Evolutionary conservation across 2,888 invertebrate genomes (phyloP), one percentile per base, ranked within the genome.

Genomic region (Anodontia alba): DNA sequence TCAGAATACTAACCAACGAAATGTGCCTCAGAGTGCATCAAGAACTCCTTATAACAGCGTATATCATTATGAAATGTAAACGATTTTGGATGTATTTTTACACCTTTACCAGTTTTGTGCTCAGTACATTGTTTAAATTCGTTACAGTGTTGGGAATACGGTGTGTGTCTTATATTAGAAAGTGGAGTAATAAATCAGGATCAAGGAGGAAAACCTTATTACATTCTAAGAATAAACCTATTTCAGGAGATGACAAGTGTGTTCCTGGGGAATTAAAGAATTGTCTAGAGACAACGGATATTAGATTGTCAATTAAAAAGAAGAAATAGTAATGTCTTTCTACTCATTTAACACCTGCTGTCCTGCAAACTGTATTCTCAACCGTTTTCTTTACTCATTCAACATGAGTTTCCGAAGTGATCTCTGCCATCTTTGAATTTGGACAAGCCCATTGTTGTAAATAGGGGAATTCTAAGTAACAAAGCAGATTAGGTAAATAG

Each of bases 21-120:
- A 93, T 92, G 92, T 87, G 83, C 33, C 72, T 81, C 2, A 81
- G 79, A n/a, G 70, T 92, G 10, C 92, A 92, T 23, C 69, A 71
- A 29, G 90, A 91, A 51, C 31, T 73, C 23, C 43, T 62, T 62
- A 12, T 42, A 29, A 23, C 26, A 10, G 42, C 69, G 15, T 43
- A 26, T 17, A 1, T 69, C 3, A 36, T 26, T 23, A 46, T 69
- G 69, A 38, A 43, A 20, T 69, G 69, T 69, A 69, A 43, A 42
- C 17, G 46, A 17, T 69, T 69, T 43, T 69, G 69, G 42, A 46
- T 20, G 26, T 69, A 43, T 26, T 26, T 69, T 43, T 43, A 69
- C 33, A 42, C 33, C 2, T 62, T 62, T 62, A 20, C 62, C 2
- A 31, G 33, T 29, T 15, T 62, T 17, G 23, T 62, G 17, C 10